Evolutionary conservation across 2,888 invertebrate species (phyloP), one percentile per base, ranked within the genome.

Genomic region (Rhaphigaster nebulosa): DNA sequence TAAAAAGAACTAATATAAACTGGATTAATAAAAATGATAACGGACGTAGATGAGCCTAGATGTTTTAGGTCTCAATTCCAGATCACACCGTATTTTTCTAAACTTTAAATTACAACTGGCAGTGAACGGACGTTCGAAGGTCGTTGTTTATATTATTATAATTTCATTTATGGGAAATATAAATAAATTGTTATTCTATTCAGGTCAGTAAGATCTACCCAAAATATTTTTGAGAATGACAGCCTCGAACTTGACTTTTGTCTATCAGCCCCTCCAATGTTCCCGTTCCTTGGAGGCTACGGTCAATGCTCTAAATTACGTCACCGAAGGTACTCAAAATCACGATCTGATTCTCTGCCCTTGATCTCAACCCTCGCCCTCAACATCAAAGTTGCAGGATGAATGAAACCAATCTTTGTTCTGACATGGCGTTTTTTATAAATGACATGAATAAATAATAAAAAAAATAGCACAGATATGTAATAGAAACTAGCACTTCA

Each of bases 301-400:
- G 80, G 80, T 80, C 80, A 45, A 80, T 41, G 80, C 6, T 80
- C 38, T 26, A 80, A 80, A 41, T 80, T 70, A 70, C 80, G 45
- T 45, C 38, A 41, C 34, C 38, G 45, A 80, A 13, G 26, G 80
- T 45, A 41, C 80, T 80, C 34, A 70, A 70, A 70, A 70, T 70
- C 70, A 70, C 70, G 70, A 70, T 70, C 70, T 70, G 34, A 34
- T 12, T 70, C 70, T 29, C 4, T 13, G 70, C 15, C 70, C 70
- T 70, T 70, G 70, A 60, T 60, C 60, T n/a, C 10, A 5, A 70
- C 70, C 18, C 15, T 13, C 1, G 13, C 29, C 15, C 70, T 70
- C 34, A 18, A 70, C 4, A 34, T 34, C 70, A 18, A 5, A 34
- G n/a, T n/a, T n/a, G n/a, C n/a, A n/a, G 70, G 10, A 70, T 3